Base-by-base conservation (phyloP, 2,113 vertebrate genomes). In the Hydrolagus affinis region DNA sequence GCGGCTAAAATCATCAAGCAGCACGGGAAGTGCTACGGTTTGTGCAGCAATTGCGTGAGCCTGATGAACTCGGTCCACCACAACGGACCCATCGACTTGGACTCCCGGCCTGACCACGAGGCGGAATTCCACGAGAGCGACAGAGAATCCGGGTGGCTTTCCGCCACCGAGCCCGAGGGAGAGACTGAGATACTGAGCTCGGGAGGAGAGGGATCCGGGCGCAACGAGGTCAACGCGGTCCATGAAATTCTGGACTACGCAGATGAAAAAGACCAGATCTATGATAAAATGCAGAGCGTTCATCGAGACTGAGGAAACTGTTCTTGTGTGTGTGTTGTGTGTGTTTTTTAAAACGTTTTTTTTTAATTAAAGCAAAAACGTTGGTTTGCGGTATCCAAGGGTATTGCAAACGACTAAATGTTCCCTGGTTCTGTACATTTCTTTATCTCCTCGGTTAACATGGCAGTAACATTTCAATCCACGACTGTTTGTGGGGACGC, bases 1-100 rank as follows among this genome's bases (percentile, higher is more conserved):
- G 98, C 95, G 0, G 96, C 97, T 0, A 96, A 96, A 0, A 97
- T 98, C 89, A 96, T 98, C 17, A 96, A 97, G 80, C 96, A 99
- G 88, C 97, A 96, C 15, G 96, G 95, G 0, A 91, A 96, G 0
- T 94, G 96, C 62, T 98, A 98, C 90, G 95, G 98, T 88, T 95
- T 98, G 60, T 99, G 98, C 87, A 94, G 95, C 0, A 91, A 93
- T 15, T 99, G 98, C 86, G 59, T 25, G 28, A n/a, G 59, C 17
- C 91, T 98, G 70, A 94, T 96, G 6, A 97, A 98, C 87, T 95
- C 96, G 0, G 96, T 96, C 85, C 95, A 95, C 1, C 95, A 96
- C 85, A 93, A 93, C 56, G 92, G 97, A 86, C 94, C 94, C 87
- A 92, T 96, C 23, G 96, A 97, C 87, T 85, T 93, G 89, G 91